Evolutionary conservation across 2,888 invertebrate species (phyloP), one percentile per base, ranked within the genome.

Genomic region (Metallyticus violacea): DNA sequence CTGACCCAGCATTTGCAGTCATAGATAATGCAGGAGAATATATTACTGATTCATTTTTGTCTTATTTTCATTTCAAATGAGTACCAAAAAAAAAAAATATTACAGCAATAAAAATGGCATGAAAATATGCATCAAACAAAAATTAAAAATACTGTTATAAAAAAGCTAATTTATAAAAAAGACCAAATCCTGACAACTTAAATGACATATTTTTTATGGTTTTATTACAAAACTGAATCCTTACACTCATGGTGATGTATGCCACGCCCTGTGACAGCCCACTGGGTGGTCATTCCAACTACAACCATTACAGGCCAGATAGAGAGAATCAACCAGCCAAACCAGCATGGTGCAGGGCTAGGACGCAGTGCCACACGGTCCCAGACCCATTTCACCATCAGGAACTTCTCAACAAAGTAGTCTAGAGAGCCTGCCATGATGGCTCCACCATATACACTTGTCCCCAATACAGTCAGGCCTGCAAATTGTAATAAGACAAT

Each of bases 381-480:
- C 95, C 95, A 95, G 76, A 95, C 93, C 95, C 96, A 96, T 89
- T 93, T 93, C n/a, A 94, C 93, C 93, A 95, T 94, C 90, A 94
- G 92, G 91, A 95, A 93, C 90, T 94, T 93, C 91, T 96, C 96
- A 87, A 96, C 93, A 91, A 96, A 96, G 91, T 96, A 96, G 92
- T 97, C 97, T 86, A 96, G 92, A 3, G 95, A 94, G 22, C 94
- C 93, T 9, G 95, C 94, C 89, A 96, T 93, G 86, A 96, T 93
- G 7, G 96, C 96, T 26, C 95, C 95, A 28, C 97, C 97, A 89
- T 96, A 95, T n/a, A 96, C 93, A 89, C 95, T 94, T 22, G 96
- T 96, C 76, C 96, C 96, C 87, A 96, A 91, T 89, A 96, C 94
- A 78, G 96, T 96, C 89, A 96, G 91, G 88, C 94, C 94, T 94